Percentiles rank a stretch among this genome's conserved stretches.
Evolutionary conservation across 2,888 invertebrate species (phyloP).

Genomic region (Cryptosula pallasiana): DNA sequence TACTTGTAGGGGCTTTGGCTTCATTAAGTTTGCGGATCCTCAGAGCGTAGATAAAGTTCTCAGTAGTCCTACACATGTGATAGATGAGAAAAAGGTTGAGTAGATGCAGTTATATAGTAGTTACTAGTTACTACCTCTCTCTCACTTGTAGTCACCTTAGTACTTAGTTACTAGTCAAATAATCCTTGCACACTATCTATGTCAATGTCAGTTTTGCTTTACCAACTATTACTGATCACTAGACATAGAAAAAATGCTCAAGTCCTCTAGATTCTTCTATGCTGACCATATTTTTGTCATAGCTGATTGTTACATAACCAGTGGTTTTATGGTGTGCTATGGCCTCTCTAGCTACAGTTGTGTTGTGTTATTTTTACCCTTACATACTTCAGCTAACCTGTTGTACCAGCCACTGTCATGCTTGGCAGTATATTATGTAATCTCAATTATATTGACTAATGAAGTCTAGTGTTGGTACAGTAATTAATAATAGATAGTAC

Average conservation of each 20-base stretch:
- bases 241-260: neutral
- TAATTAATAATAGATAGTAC: too few relatives aligned
- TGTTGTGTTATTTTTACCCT: too few relatives aligned
- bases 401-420: neutral
- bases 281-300: too few relatives aligned
- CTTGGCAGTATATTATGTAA: too few relatives aligned
- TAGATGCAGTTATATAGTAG: neutral
- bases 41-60: constrained; percentile 98
- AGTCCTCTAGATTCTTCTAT: too few relatives aligned
- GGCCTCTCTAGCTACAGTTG: neutral
- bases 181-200: neutral
- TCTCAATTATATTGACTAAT: too few relatives aligned
- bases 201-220: neutral
- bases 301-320: neutral
- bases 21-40: constrained; percentile 98
- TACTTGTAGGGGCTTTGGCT: constrained; percentile 79
- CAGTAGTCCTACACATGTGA: constrained; percentile 94
- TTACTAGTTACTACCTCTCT: neutral
- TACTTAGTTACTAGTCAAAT: too few relatives aligned
- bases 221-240: neutral
- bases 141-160: neutral
- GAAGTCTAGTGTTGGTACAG: neutral
- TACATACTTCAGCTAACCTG: too few relatives aligned
- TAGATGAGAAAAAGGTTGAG: constrained; percentile 97
- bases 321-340: neutral